These are phyloP conservation scores for Pseudococcus viburni DNA, from an alignment of 2,888 invertebrate genomes.

Conservation along the genomic window DNA sequence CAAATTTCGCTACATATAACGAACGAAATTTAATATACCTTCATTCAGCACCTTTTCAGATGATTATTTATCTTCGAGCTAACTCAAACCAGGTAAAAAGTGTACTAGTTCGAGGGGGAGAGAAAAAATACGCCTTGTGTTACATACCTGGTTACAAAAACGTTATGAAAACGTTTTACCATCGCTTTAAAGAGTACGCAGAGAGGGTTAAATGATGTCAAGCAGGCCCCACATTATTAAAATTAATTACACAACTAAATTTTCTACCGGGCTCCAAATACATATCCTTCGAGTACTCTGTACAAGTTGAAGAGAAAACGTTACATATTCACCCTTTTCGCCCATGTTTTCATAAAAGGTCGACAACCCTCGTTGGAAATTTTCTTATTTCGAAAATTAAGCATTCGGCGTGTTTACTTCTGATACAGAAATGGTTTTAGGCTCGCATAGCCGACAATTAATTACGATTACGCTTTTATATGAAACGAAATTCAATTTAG, in stretches of 20 bases:
- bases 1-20: background rate
- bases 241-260: slow-evolving; percentile 39
- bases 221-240: slow-evolving; percentile 34
- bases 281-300: slow-evolving; percentile 7
- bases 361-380: slow-evolving; percentile 2
- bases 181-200: background rate
- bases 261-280: background rate
- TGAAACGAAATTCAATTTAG: slow-evolving; percentile 2
- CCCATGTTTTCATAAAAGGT: background rate
- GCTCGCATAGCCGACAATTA: slow-evolving; percentile 1
- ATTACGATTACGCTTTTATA: background rate
- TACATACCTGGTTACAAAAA: background rate
- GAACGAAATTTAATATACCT: background rate
- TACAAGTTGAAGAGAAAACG: background rate
- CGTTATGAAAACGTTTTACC: slow-evolving; percentile 13
- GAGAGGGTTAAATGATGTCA: slow-evolving; percentile 14
- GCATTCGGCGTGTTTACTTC: background rate
- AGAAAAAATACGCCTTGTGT: background rate
- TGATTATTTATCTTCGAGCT: slow-evolving; percentile 15
- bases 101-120: no score
- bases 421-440: background rate
- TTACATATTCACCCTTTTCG: slow-evolving; percentile 5
- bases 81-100: background rate
- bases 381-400: background rate
- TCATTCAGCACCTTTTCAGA: slow-evolving; percentile 1